Evolutionary conservation across 2,113 vertebrate species (phyloP).

Genomic region (Takifugu bimaculatus): DNA sequence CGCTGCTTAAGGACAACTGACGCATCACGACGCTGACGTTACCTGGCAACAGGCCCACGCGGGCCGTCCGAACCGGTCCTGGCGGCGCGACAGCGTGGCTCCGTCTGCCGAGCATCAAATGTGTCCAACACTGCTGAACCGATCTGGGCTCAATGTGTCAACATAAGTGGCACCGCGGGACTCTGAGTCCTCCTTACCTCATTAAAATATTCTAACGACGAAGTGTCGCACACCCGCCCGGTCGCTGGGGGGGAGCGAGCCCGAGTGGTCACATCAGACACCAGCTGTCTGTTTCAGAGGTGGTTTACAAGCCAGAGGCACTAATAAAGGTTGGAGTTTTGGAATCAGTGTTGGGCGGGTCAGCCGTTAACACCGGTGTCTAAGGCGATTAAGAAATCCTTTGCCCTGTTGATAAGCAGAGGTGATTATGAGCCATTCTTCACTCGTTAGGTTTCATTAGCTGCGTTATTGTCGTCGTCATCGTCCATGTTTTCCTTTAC

Average conservation of each 20-base stretch:
- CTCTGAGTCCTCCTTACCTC: slow-evolving; percentile 31
- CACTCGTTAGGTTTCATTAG: slow-evolving; percentile 5
- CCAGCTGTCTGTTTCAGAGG: slow-evolving; percentile 4
- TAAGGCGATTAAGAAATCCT: no score
- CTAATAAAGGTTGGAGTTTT: no score
- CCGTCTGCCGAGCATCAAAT: slow-evolving; percentile 1
- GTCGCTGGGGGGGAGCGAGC: background rate
- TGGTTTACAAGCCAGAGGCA: no score
- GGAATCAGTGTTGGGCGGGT: no score
- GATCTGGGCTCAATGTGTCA: slow-evolving; percentile 14
- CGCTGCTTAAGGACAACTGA: slow-evolving; percentile 72
- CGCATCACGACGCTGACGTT: background rate
- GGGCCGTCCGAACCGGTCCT: slow-evolving; percentile 1
- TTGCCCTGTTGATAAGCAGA: no score
- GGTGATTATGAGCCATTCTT: background rate
- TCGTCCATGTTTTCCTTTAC: background rate
- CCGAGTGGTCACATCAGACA: slow-evolving; percentile 17
- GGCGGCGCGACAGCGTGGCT: background rate
- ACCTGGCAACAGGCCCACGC: background rate
- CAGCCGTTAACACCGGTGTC: no score
- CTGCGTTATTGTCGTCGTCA: background rate
- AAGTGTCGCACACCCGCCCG: slow-evolving; percentile 20
- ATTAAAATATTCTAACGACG: slow-evolving; percentile 30
- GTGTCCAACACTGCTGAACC: slow-evolving; percentile 13
- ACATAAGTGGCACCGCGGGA: slow-evolving; percentile 11